phyloP scores from a whole-genome alignment of 2,113 vertebrate genomes.

The Stercorarius parasiticus region DNA sequence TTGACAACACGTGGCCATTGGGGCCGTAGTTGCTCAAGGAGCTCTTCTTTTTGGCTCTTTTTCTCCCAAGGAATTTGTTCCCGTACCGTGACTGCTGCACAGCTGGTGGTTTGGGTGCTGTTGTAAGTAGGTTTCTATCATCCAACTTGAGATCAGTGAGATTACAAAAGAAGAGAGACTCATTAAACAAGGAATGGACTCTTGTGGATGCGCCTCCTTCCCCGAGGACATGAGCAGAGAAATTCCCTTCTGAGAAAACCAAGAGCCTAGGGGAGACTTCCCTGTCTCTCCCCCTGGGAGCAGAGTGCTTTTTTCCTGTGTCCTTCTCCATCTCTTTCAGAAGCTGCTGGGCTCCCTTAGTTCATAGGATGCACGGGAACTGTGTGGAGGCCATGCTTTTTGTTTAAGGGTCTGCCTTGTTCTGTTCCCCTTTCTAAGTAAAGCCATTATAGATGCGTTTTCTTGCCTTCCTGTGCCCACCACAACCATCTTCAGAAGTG shows the following conservation, averaged over 20 bases:
- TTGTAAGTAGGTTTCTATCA: neutral
- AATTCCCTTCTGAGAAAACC: neutral
- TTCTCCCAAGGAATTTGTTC: neutral
- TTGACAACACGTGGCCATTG: neutral
- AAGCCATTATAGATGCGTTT: neutral
- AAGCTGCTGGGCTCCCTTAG: neutral
- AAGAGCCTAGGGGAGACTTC: neutral
- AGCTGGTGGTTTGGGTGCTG: neutral
- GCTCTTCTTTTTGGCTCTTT: neutral
- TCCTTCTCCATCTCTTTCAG: neutral
- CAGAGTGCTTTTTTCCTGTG: neutral
- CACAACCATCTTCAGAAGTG: neutral
- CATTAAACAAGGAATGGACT: neutral
- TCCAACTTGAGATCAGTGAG: neutral
- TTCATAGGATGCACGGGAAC: neutral
- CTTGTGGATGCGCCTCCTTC: neutral
- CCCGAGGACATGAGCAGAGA: accelerated
- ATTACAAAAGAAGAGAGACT: neutral
- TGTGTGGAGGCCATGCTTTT: neutral
- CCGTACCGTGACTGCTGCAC: neutral
- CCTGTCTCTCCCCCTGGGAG: neutral
- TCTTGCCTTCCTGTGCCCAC: neutral
- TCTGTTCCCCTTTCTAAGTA: neutral
- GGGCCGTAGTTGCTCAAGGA: neutral
- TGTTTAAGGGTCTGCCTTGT: neutral